phyloP scores from a whole-genome alignment of 1,140 invertebrate species.

The Drosophila murphyi region DNA sequence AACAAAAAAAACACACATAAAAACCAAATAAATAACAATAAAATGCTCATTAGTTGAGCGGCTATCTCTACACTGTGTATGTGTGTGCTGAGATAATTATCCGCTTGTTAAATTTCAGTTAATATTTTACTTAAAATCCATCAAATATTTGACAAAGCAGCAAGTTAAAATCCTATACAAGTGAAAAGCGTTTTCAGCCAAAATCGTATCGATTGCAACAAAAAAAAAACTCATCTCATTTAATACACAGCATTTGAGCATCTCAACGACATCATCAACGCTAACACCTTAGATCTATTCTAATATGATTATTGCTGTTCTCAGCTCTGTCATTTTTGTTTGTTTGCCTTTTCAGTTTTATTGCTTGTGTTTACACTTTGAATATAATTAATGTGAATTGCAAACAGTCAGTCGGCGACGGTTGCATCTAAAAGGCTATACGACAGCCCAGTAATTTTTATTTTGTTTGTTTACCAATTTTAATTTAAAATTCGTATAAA shows the following conservation, averaged over 20 bases:
- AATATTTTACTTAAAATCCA: neutral
- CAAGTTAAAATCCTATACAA: constrained; percentile 25
- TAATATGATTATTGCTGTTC: constrained; percentile 17
- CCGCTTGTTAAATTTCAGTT: too few relatives aligned
- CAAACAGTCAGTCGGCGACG: constrained; percentile 18
- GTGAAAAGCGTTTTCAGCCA: constrained; percentile 6
- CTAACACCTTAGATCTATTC: constrained; percentile 11
- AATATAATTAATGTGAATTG: constrained; percentile 44
- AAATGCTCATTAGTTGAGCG: constrained; percentile 23
- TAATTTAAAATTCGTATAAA: too few relatives aligned
- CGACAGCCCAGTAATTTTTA: neutral
- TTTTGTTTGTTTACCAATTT: too few relatives aligned
- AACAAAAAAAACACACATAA: neutral
- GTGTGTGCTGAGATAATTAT: neutral
- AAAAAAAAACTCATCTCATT: neutral
- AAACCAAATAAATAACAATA: constrained; percentile 21
- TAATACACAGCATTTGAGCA: constrained; percentile 8
- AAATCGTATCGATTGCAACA: neutral
- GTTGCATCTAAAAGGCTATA: neutral
- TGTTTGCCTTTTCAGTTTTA: constrained; percentile 10
- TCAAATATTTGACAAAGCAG: constrained; percentile 6
- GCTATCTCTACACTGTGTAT: constrained; percentile 10
- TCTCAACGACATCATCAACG: constrained; percentile 17
- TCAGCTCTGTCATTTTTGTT: constrained; percentile 9
- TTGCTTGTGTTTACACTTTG: constrained; percentile 33